These are phyloP conservation scores for Macrocentrus cingulum DNA, from an alignment of 1,140 invertebrate genomes.

Conservation along the genomic window DNA sequence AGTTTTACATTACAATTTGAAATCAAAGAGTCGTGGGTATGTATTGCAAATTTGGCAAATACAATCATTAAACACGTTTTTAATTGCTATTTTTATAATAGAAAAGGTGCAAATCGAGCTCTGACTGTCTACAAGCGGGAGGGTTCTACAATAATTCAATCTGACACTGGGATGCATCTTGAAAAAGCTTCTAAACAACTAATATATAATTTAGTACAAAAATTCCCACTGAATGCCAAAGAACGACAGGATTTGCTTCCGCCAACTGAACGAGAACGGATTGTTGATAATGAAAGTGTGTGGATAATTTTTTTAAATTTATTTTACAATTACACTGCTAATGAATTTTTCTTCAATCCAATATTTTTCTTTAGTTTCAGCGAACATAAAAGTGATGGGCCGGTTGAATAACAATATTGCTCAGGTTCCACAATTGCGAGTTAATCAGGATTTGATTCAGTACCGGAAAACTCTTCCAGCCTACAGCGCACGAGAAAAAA, in stretches of 20 bases:
- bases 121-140: conserved; percentile 76
- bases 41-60: conserved; percentile 1
- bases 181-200: conserved; percentile 66
- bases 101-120: conserved; percentile 70
- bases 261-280: conserved; percentile 58
- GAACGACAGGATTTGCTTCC: conserved; percentile 69
- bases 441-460: conserved; percentile 55
- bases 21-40: conserved; percentile 75
- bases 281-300: conserved; percentile 47
- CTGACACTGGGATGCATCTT: conserved; percentile 70
- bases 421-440: conserved; percentile 63
- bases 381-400: conserved; percentile 61
- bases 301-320: not conserved
- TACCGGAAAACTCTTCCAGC: conserved; percentile 66
- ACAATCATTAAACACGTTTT: not conserved
- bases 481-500: conserved; percentile 56
- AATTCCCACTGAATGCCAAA: conserved; percentile 72
- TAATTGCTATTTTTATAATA: conserved; percentile 37
- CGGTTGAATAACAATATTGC: conserved; percentile 66
- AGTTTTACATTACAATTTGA: conserved; percentile 66
- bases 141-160: conserved; percentile 70
- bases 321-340: not conserved
- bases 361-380: conserved; percentile 49
- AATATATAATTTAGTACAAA: conserved; percentile 63
- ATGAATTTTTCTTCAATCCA: conserved; percentile 1